Evolutionary conservation across 37 sponge, comb jelly and placozoan genomes (phyloP).

Genomic region (Haliclona indistincta): DNA sequence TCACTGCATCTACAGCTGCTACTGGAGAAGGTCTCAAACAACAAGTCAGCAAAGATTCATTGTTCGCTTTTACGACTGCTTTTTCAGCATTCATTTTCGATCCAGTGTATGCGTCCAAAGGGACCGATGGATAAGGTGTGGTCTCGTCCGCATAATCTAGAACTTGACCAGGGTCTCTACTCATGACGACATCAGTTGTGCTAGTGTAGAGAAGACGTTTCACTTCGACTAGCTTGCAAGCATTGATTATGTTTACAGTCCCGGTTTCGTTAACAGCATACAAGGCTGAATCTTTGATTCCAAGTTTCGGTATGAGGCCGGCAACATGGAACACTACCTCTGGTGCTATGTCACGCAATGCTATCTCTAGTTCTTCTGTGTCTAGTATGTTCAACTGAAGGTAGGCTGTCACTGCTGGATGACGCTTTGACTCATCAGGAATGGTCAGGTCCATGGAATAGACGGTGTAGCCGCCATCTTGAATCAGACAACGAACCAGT

Average conservation of each 20-base stretch:
- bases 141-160: constrained; percentile 25
- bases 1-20: neutral
- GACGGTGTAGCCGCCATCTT: constrained; percentile 54
- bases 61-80: constrained; percentile 36
- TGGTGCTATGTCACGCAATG: constrained; percentile 4
- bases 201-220: constrained; percentile 65
- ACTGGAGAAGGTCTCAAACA: constrained; percentile 23
- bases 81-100: constrained; percentile 31
- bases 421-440: constrained; percentile 30
- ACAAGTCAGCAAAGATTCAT: constrained; percentile 38
- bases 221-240: constrained; percentile 30
- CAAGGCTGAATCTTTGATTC: neutral
- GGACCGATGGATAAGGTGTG: constrained; percentile 17
- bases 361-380: constrained; percentile 29
- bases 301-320: constrained; percentile 6
- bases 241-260: constrained; percentile 42
- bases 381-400: constrained; percentile 38
- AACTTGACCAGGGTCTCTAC: constrained; percentile 15
- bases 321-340: constrained; percentile 60
- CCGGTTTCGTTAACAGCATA: constrained; percentile 25
- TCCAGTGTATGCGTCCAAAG: constrained; percentile 16
- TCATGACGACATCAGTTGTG: constrained; percentile 4
- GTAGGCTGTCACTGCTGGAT: constrained; percentile 42
- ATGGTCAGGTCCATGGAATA: constrained; percentile 49
- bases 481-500: constrained; percentile 21